phyloP scores from a whole-genome alignment of 2,797 vertebrate species.

The Propithecus perrieri region DNA sequence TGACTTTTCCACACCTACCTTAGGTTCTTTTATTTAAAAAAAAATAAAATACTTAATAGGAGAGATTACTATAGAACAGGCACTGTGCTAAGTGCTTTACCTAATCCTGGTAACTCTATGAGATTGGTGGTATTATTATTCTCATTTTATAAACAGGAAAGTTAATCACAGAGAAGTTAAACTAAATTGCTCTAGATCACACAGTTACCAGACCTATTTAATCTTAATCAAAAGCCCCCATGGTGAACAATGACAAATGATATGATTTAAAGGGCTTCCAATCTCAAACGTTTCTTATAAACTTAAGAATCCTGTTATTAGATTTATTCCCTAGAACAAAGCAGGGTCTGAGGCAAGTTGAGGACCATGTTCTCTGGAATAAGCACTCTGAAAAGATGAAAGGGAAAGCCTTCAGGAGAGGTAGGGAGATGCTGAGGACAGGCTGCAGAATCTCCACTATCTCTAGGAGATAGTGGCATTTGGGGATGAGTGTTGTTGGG shows the following conservation, averaged over 20 bases:
- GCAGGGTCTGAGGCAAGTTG: neutral
- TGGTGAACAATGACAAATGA: neutral
- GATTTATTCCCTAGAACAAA: neutral
- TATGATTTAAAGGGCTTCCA: constrained; percentile 6
- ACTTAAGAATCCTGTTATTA: neutral
- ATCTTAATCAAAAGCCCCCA: constrained; percentile 21
- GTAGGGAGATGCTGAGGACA: neutral
- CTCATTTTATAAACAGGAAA: constrained; percentile 14
- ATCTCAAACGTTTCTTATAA: neutral
- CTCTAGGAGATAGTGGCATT: neutral
- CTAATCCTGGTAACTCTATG: neutral
- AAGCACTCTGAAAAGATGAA: neutral
- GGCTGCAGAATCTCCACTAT: neutral
- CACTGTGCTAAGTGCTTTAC: neutral
- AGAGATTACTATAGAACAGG: neutral
- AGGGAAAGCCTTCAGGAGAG: neutral
- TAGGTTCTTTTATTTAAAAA: neutral
- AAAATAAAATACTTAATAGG: neutral
- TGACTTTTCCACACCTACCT: neutral
- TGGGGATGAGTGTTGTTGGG: neutral
- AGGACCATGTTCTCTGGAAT: neutral
- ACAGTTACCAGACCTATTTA: neutral
- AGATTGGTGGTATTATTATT: neutral
- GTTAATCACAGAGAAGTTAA: neutral
- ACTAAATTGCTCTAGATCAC: neutral